Evolutionary conservation across 2,113 vertebrate genomes (phyloP), one percentile per base, ranked within the genome.

Genomic region (Eolophus roseicapilla): DNA sequence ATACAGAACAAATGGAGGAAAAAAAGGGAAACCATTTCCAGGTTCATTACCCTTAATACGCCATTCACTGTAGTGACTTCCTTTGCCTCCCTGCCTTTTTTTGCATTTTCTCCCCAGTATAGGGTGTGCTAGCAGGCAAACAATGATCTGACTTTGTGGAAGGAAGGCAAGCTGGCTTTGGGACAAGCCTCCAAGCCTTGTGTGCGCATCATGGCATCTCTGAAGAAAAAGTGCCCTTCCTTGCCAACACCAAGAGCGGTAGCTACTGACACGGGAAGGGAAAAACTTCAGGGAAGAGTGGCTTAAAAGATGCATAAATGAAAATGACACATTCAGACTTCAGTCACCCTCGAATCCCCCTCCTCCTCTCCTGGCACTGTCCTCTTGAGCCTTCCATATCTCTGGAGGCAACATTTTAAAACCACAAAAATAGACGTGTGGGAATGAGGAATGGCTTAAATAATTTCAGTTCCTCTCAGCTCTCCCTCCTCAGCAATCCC

Each of bases 401-500:
- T 82, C 41, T 5, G 2, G 43, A 93, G 19, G n/a, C 50, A 87
- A 24, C 20, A 59, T 70, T 70, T 65, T 74, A 76, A 52, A 91
- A 19, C 20, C 13, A 67, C 46, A 78, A 43, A 88, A 94, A 93
- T 64, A 95, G 64, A 78, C 0, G 1, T 37, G 37, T 31, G 33
- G 78, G 76, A 86, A 75, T 67, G 75, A 77, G 65, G 80, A 83
- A 81, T 18, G 33, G 73, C 62, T 93, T 73, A 93, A 82, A 88
- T 81, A 52, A 79, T 63, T 77, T 75, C 46, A 79, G 3, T 82
- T 91, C 81, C 55, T 83, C 76, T 55, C 73, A 69, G 47, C 35
- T 86, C 29, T 81, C 47, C 31, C 39, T 64, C 18, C 35, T 82
- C 33, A 84, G 57, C 65, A 84, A 65, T 43, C 27, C 55, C 64